Conservation (phyloP, 92 coral and sea anemone species). For the Porites divaricata region DNA sequence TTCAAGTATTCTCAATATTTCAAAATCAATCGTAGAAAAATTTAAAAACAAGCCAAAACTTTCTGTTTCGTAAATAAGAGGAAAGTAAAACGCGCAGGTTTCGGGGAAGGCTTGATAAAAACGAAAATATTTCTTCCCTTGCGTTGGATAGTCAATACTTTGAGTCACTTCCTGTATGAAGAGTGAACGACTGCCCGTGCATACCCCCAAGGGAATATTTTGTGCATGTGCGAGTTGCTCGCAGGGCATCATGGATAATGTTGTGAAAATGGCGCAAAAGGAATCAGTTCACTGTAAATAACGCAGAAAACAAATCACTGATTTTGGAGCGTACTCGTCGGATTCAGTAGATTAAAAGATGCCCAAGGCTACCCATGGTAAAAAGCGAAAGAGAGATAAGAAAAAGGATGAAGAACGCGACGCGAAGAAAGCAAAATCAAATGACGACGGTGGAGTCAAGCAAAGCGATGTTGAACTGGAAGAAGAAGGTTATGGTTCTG, state of each 20-base stretch:
- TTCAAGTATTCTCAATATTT: too few relatives aligned
- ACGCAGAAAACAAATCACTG: background rate
- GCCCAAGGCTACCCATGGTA: slow-evolving; percentile 84
- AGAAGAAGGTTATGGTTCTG: background rate
- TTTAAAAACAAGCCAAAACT: too few relatives aligned
- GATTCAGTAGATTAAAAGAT: slow-evolving; percentile 30
- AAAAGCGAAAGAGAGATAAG: slow-evolving; percentile 69
- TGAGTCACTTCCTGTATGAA: background rate
- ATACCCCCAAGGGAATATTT: background rate
- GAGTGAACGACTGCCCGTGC: background rate
- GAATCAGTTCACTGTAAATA: background rate
- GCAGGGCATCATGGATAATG: slow-evolving; percentile 77
- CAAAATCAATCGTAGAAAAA: too few relatives aligned
- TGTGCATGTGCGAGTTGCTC: background rate
- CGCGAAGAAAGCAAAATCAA: slow-evolving; percentile 17
- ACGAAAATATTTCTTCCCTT: too few relatives aligned
- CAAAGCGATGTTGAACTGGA: too few relatives aligned
- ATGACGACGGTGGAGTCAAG: slow-evolving; percentile 13
- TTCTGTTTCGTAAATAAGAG: too few relatives aligned
- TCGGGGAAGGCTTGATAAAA: too few relatives aligned
- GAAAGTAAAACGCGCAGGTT: too few relatives aligned
- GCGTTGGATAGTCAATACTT: background rate
- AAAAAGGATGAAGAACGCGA: slow-evolving; percentile 47
- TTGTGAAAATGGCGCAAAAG: slow-evolving; percentile 83
- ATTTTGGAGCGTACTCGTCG: background rate